Evolutionary conservation across 1,140 invertebrate genomes (phyloP).

Genomic region (Chrysomallon squamiferum): DNA sequence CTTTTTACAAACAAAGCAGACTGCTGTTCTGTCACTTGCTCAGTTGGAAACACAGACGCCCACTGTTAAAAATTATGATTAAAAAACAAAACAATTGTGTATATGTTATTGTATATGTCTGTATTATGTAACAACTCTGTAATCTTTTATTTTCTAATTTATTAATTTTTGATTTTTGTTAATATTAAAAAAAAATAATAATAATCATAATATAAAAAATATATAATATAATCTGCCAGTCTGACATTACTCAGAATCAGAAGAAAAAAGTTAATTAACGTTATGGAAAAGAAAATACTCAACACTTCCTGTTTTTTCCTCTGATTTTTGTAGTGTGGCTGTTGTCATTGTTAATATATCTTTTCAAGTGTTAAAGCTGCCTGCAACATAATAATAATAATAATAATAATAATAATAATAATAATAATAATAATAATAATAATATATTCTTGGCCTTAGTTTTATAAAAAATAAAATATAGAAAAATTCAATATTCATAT

Average conservation of each 20-base stretch:
- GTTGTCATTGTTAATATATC: slow-evolving; percentile 14
- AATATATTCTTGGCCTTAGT: no score
- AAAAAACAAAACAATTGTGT: no score
- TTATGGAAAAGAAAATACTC: not conserved
- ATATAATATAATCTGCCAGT: not conserved
- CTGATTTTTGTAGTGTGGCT: slow-evolving; percentile 9
- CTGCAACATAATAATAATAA: no score
- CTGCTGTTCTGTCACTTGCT: slow-evolving; percentile 57
- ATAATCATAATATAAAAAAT: not conserved
- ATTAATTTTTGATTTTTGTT: no score
- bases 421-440: no score
- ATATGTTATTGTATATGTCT: no score
- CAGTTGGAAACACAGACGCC: slow-evolving; percentile 61
- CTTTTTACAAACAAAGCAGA: slow-evolving; percentile 64
- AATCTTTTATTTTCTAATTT: no score
- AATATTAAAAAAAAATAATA: not conserved
- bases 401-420: no score
- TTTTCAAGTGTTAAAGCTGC: not conserved
- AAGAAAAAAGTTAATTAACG: not conserved
- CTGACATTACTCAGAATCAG: no score
- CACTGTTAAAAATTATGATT: slow-evolving; percentile 51
- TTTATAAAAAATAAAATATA: no score
- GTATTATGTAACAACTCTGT: no score
- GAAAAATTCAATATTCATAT: no score
- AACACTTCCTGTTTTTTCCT: slow-evolving; percentile 34